phyloP scores from a whole-genome alignment of 2,113 vertebrate genomes.

The Platichthys flesus region DNA sequence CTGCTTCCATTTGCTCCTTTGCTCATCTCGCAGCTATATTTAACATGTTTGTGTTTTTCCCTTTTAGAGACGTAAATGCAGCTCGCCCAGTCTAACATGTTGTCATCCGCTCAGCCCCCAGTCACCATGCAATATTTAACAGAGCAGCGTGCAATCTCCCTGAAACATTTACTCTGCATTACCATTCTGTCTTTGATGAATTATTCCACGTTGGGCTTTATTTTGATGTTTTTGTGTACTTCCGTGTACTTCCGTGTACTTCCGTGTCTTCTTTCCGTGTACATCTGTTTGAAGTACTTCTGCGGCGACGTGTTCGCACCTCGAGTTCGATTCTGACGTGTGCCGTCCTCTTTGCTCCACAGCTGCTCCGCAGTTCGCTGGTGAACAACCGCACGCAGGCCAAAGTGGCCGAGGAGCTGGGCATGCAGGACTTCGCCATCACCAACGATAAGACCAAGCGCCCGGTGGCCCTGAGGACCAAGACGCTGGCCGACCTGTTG shows the following conservation, averaged over 20 bases:
- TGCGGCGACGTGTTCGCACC: neutral
- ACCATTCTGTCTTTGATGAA: slow-evolving; percentile 60
- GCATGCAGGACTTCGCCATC: slow-evolving; percentile 98
- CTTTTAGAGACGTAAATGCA: slow-evolving; percentile 60
- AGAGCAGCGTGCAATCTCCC: slow-evolving; percentile 54
- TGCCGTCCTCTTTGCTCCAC: slow-evolving; percentile 31
- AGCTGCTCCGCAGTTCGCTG: slow-evolving; percentile 95
- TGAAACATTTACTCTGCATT: slow-evolving; percentile 71
- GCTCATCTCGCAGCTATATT: slow-evolving; percentile 67
- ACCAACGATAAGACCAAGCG: slow-evolving; percentile 99
- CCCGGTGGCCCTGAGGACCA: slow-evolving; percentile 93
- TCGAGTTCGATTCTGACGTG: slow-evolving; percentile 1
- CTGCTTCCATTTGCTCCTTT: slow-evolving; percentile 59
- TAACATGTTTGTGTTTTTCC: slow-evolving; percentile 71
- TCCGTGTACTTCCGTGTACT: neutral
- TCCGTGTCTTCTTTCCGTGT: neutral
- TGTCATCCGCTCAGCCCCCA: slow-evolving; percentile 55
- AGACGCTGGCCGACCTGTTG: slow-evolving; percentile 95
- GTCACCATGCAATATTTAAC: slow-evolving; percentile 77
- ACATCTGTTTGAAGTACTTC: neutral
- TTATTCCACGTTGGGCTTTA: slow-evolving; percentile 56
- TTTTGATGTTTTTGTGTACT: slow-evolving; percentile 33
- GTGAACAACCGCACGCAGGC: slow-evolving; percentile 99
- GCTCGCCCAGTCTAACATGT: slow-evolving; percentile 36
- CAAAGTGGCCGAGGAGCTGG: slow-evolving; percentile 97